A percentile compares a stretch with the other conserved stretches of the same genome.
These are phyloP conservation scores for Danio jaintianensis DNA, from an alignment of 2,797 vertebrate genomes.

Conservation along the genomic window DNA sequence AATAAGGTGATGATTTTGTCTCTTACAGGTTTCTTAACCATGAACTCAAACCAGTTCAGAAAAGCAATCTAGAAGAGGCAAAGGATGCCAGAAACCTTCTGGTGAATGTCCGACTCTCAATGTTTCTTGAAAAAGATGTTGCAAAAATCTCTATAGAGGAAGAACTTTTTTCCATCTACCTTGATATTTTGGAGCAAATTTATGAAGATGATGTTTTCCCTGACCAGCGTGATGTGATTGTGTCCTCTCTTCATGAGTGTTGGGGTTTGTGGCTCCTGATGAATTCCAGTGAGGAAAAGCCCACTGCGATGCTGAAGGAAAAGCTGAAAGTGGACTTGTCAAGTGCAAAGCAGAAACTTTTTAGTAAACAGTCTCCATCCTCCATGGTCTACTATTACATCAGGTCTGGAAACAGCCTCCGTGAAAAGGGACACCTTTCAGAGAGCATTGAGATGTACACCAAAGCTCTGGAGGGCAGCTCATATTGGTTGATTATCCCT, in stretches of 20 bases:
- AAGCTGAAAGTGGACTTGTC: constrained; percentile 52
- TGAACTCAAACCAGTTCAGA: fast-evolving
- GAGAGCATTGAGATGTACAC: constrained; percentile 54
- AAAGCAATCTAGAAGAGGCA: constrained; percentile 12
- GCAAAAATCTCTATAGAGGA: constrained; percentile 52
- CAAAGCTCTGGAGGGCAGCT: constrained; percentile 57
- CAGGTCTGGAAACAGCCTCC: constrained; percentile 48
- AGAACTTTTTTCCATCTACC: constrained; percentile 58
- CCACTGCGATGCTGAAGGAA: constrained; percentile 10
- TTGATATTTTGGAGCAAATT: constrained; percentile 3
- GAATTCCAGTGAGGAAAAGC: constrained; percentile 23
- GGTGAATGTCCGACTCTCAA: constrained; percentile 21
- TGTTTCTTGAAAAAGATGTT: constrained; percentile 52
- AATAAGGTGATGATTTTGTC: not conserved
- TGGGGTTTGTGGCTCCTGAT: constrained; percentile 55
- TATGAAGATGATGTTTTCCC: not conserved
- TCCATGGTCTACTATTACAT: constrained; percentile 61
- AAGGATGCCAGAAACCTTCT: constrained; percentile 36
- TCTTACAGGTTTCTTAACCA: not conserved
- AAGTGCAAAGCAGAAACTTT: constrained; percentile 49
- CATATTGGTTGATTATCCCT: constrained; percentile 65
- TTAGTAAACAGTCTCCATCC: constrained; percentile 55
- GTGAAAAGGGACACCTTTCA: not conserved
- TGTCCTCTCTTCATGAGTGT: constrained; percentile 54
- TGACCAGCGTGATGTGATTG: not conserved